Evolutionary conservation across 2,113 vertebrate genomes (phyloP).

Genomic region (Pipra filicauda): DNA sequence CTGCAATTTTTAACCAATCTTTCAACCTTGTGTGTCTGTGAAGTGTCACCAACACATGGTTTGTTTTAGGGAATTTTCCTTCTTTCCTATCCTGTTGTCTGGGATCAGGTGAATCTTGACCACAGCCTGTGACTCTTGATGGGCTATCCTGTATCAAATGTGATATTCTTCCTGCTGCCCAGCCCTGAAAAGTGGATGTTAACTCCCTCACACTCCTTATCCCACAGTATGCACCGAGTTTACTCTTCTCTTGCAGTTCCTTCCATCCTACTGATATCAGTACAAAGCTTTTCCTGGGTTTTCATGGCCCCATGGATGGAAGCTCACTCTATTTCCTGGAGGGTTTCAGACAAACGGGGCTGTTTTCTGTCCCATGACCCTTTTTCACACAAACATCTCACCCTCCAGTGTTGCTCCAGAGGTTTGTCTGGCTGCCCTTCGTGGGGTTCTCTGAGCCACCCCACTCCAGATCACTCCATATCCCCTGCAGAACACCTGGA

Average conservation of each 20-base stretch:
- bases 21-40: not conserved
- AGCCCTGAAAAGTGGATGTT: accelerated
- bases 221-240: not conserved
- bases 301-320: not conserved
- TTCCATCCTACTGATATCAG: not conserved
- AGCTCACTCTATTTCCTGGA: not conserved
- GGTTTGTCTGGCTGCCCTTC: not conserved
- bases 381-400: not conserved
- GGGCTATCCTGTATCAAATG: not conserved
- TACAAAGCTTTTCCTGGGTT: not conserved
- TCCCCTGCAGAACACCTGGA: not conserved
- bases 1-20: not conserved
- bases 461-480: accelerated
- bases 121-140: not conserved
- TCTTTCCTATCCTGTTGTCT: not conserved
- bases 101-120: not conserved
- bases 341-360: not conserved
- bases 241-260: not conserved
- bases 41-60: not conserved
- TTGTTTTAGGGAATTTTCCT: not conserved
- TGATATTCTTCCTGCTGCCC: not conserved
- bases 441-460: not conserved
- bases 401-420: not conserved
- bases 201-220: not conserved
- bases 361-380: not conserved